Conservation (phyloP, 2,797 vertebrate genomes). For the Melanogrammus aeglefinus region DNA sequence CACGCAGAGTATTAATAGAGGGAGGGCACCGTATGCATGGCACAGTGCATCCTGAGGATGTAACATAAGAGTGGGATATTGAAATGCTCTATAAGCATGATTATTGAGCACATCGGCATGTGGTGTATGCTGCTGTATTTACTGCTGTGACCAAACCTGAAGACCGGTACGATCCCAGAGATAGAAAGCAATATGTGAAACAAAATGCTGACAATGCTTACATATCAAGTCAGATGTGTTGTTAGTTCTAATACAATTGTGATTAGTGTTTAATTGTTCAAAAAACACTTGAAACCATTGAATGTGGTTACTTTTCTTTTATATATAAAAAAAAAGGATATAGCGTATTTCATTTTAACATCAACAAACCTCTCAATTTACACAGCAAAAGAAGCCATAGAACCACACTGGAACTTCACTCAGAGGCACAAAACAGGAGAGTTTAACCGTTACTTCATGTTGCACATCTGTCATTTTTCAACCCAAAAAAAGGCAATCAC, state of each 20-base stretch:
- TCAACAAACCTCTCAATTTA: slow-evolving; percentile 89
- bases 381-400: slow-evolving; percentile 89
- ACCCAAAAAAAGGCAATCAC: slow-evolving; percentile 53
- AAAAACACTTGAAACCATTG: slow-evolving; percentile 44
- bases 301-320: slow-evolving; percentile 37
- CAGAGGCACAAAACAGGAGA: slow-evolving; percentile 86
- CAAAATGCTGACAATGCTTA: neutral
- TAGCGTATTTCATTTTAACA: slow-evolving; percentile 92
- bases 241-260: neutral
- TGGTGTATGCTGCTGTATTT: no score
- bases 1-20: neutral
- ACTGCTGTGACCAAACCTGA: no score
- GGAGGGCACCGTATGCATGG: neutral
- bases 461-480: slow-evolving; percentile 64
- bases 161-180: no score
- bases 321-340: slow-evolving; percentile 81
- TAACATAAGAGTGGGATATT: no score
- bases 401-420: slow-evolving; percentile 83
- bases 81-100: no score
- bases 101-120: no score
- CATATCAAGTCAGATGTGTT: neutral
- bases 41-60: no score
- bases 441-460: slow-evolving; percentile 68
- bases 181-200: no score
- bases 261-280: neutral